Base-by-base conservation (phyloP, 2,888 invertebrate genomes). In the Drymonia ruficornis region DNA sequence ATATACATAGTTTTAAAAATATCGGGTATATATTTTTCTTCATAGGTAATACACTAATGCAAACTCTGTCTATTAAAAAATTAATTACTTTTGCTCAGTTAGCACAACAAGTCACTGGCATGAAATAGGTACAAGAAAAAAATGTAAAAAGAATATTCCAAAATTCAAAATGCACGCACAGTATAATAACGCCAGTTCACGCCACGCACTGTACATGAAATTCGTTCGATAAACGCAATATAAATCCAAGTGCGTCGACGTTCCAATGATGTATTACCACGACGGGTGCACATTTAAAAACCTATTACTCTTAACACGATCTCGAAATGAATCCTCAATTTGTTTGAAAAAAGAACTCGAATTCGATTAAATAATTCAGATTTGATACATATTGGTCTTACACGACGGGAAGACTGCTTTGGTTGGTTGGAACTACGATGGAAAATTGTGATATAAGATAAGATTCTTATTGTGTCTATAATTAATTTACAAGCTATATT, bases 261-360 rank as follows among this genome's bases (percentile, higher is more conserved):
- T 65, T 56, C 58, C 38, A 51, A 55, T 83, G 84, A 87, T 86
- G 70, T 66, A 89, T 84, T 72, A 68, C 72, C 67, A 54, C 64
- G 70, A 78, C 61, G 59, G 72, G 71, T 65, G 71, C 50, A 63
- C 78, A 74, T 86, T 89, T 87, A 86, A 90, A 89, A 85, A 78
- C 81, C 85, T 87, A 89, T 90, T 88, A 87, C 74, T 86, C 74
- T 78, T 61, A 80, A 86, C 83, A 86, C 76, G 83, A 71, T 55
- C 68, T 56, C 55, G 53, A 75, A 72, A 76, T 68, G 59, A 70
- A 78, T 67, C 57, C 55, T 76, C 81, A 83, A 84, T 84, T 84
- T 82, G 85, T 82, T 78, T 78, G 59, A 74, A 79, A 73, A 74
- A 76, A 72, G 60, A 76, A 68, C 53, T 63, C 46, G 64, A 72